Base-by-base conservation (phyloP, 2,797 vertebrate species). In the Eurystomus glaucurus region DNA sequence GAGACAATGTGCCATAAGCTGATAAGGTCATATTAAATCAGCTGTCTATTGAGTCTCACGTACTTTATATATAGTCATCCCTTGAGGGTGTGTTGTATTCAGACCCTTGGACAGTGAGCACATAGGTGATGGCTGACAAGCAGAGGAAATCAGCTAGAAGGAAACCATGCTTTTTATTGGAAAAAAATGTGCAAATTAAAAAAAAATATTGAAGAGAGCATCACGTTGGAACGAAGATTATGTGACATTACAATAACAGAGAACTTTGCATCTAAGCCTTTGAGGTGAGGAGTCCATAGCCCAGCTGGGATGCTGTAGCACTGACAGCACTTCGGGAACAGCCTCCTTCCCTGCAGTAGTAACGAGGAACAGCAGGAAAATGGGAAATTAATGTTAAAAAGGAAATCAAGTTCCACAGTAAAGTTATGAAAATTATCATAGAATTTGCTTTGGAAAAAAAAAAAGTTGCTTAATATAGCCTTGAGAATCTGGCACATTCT, bases 21-120 rank as follows among this genome's bases (percentile, higher is more conserved):
- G 95, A 97, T 97, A 97, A 97, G 96, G 97, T 97, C 97, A 96
- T 94, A 96, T 97, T 97, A 97, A 97, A 96, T 97, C 96, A 96
- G 54, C 85, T 96, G 96, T 97, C 97, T 85, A 4, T 96, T 35
- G 91, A 92, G 90, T 92, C 92, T 97, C 95, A 97, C 91, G 39
- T 95, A 91, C 94, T 97, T 96, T 95, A 92, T 90, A 88, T 84
- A 78, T 86, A 96, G 91, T 23, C 80, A 76, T 74, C 20, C 90
- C 96, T 96, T 35, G 58, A 72, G 96, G 96, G 89, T 37, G 41
- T 83, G 76, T 41, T 95, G 90, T 90, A 50, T 10, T 62, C 94
- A 92, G 91, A 81, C 46, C 76, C 72, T 78, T 57, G 90, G 69
- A 94, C 66, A 88, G 85, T 69, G 86, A 92, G 65, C 80, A 72